Conservation (phyloP, 1,140 invertebrate species). For the Bilobella aurantiaca region DNA sequence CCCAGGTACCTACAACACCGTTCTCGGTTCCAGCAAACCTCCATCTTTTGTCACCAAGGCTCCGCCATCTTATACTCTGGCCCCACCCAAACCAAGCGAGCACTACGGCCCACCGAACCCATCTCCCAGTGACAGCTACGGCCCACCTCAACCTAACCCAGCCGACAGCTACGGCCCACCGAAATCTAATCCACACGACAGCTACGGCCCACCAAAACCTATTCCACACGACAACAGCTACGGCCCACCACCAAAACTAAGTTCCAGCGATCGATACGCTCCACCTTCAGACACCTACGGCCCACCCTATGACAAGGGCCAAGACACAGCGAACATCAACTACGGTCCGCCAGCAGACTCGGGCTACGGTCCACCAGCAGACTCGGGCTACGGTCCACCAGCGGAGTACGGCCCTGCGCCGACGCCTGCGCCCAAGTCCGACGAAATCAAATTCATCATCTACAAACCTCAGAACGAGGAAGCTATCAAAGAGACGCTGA, state of each 20-base stretch:
- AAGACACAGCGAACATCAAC: background rate
- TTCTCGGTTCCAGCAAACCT: too few species aligned
- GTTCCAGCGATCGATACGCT: background rate
- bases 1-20: too few species aligned
- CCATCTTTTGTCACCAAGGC: too few species aligned
- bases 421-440: background rate
- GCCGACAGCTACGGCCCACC: background rate
- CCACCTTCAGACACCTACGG: background rate
- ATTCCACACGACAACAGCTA: background rate
- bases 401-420: background rate
- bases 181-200: background rate
- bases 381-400: background rate
- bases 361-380: background rate
- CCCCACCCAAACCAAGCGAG: constrained; percentile 1
- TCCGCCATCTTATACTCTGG: too few species aligned
- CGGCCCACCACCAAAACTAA: background rate
- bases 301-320: too few species aligned
- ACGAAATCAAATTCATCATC: constrained; percentile 25
- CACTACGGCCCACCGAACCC: background rate
- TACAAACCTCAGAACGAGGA: constrained; percentile 27
- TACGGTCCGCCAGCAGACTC: background rate
- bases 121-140: background rate
- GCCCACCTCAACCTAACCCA: background rate
- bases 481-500: constrained; percentile 18
- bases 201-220: background rate